phyloP scores from a whole-genome alignment of 2,888 invertebrate species.

The Neoitamus cyanurus region DNA sequence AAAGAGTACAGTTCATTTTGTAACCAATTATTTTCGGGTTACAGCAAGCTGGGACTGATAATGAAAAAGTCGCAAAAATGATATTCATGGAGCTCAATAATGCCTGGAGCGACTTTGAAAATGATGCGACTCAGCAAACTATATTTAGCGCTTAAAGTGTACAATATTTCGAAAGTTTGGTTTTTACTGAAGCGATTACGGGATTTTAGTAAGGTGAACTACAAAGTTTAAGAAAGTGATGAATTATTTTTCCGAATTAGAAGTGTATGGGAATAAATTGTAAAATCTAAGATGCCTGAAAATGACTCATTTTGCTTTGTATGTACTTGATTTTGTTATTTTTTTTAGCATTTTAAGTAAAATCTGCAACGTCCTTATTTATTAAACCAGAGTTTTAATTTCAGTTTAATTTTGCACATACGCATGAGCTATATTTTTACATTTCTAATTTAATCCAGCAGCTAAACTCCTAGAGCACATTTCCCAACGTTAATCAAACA shows the following conservation, averaged over 20 bases:
- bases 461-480: not conserved
- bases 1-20: not conserved
- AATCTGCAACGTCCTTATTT: not conserved
- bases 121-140: constrained; percentile 83
- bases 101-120: constrained; percentile 95
- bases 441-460: not conserved
- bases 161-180: not conserved
- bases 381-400: not conserved
- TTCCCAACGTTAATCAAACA: too few relatives aligned
- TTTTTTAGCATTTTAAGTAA: not conserved
- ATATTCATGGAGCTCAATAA: constrained; percentile 99
- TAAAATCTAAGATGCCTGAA: not conserved
- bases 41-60: constrained; percentile 91
- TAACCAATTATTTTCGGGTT: constrained; percentile 59
- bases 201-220: not conserved
- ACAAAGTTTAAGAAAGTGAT: not conserved
- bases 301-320: not conserved
- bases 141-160: constrained; percentile 68
- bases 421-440: not conserved
- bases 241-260: not conserved
- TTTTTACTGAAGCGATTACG: not conserved
- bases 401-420: not conserved
- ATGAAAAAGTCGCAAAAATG: constrained; percentile 93
- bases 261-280: not conserved
- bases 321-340: not conserved